Base-by-base conservation (phyloP, 2,797 vertebrate genomes). In the Nannoperca obscura region DNA sequence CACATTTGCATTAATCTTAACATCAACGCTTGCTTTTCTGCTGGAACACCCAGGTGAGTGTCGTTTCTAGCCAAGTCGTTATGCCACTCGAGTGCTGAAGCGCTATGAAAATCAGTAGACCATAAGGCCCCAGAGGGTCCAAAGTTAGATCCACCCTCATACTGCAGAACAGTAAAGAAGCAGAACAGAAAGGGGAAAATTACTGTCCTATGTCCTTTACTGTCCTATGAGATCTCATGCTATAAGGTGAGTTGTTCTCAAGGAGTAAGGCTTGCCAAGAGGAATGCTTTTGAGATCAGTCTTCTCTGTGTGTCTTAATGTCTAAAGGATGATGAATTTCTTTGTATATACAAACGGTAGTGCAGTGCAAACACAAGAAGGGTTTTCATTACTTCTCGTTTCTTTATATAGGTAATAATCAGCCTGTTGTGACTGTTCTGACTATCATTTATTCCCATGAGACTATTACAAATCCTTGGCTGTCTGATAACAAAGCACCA, bases 91-190 rank as follows among this genome's bases (percentile, higher is more conserved):
- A 86, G 63, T 32, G 15, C 59, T 73, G 63, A 69, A 78, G 76
- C 49, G 32, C 70, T 27, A 54, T 84, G 81, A 91, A 88, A 90
- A 70, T 80, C 87, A 83, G 63, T 30, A 69, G 83, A 89, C 86
- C 80, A 34, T 22, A 46, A 22, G 44, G 57, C 69, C 68, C 40
- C 58, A 36, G n/a, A 8, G 42, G 74, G 59, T 22, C 59, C 15
- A 0, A 75, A 52, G 36, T 14, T 14, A 61, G 71, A 54, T 40
- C 71, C 82, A 71, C 74, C 62, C 55, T 30, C 13, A 62, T 17
- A 38, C 50, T 1, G 2, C 34, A 81, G 66, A 73, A 17, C 32
- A 22, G 61, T 7, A 49, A 59, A 74, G 78, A 76, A 75, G 50
- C 70, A 50, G 69, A 80, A 76, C 64, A 85, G 32, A 73, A 69